phyloP scores from a whole-genome alignment of 2,888 invertebrate genomes.

The Penaeus monodon region DNA sequence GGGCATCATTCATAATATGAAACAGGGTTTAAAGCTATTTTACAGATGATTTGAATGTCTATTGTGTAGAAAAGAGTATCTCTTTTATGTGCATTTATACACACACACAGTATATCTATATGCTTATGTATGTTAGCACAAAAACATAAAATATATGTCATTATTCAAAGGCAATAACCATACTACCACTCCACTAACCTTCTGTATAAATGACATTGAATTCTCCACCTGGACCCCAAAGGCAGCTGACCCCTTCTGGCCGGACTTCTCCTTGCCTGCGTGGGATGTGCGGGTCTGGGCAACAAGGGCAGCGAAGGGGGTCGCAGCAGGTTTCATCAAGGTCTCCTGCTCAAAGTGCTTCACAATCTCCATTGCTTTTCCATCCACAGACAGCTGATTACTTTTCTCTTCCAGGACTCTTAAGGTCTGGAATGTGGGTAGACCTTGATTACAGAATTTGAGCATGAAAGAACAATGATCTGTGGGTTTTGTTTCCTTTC shows the following conservation, averaged over 20 bases:
- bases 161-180: no score
- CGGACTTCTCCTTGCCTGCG: neutral
- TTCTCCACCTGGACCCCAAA: constrained; percentile 45
- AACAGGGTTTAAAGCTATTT: no score
- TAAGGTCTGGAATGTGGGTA: constrained; percentile 14
- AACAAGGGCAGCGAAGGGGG: constrained; percentile 45
- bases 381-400: constrained; percentile 26
- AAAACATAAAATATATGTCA: no score
- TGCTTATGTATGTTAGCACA: no score
- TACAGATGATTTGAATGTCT: no score
- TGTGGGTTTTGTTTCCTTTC: neutral
- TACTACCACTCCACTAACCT: constrained; percentile 13
- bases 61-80: no score
- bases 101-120: no score
- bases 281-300: constrained; percentile 22
- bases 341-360: constrained; percentile 39
- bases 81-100: no score
- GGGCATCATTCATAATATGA: constrained; percentile 42
- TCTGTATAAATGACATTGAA: constrained; percentile 25
- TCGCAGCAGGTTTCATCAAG: constrained; percentile 7
- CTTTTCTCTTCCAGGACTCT: constrained; percentile 23
- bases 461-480: neutral
- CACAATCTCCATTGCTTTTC: constrained; percentile 19
- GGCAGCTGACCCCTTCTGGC: constrained; percentile 26
- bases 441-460: no score